Conservation (phyloP, 1,140 invertebrate species). For the Coboldia fuscipes region DNA sequence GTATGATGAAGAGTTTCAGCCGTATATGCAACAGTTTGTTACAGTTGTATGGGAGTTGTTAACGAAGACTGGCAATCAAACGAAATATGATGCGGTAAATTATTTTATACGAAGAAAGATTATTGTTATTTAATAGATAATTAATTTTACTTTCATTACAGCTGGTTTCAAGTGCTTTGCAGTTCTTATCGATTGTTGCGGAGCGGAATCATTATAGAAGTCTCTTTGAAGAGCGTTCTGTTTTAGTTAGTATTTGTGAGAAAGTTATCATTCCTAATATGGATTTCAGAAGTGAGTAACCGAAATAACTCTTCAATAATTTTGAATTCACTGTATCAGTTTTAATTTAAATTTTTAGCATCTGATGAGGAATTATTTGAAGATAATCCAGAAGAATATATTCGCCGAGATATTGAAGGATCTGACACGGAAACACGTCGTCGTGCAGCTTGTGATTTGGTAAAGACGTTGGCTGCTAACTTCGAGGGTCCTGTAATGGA, state of each 20-base stretch:
- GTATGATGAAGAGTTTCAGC: conserved; percentile 91
- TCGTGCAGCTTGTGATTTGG: conserved; percentile 87
- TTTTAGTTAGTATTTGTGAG: conserved; percentile 82
- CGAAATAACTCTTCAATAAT: not conserved
- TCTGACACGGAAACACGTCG: conserved; percentile 94
- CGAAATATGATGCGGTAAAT: conserved; percentile 78
- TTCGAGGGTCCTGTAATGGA: conserved; percentile 85
- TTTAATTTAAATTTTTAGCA: conserved; percentile 19
- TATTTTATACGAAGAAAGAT: not conserved
- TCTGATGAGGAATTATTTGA: conserved; percentile 92
- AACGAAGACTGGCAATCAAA: conserved; percentile 55
- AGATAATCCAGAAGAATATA: conserved; percentile 96
- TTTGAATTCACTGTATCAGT: not conserved
- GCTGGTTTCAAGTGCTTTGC: conserved; percentile 88
- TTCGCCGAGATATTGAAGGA: conserved; percentile 89
- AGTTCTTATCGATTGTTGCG: conserved; percentile 86
- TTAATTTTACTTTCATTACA: conserved; percentile 22
- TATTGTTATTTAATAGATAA: not conserved
- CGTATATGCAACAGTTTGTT: conserved; percentile 75
- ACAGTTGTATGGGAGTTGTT: conserved; percentile 82
- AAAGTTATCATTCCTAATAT: conserved; percentile 97
- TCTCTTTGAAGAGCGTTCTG: conserved; percentile 72
- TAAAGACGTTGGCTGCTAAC: conserved; percentile 66
- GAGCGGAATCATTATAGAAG: conserved; percentile 69
- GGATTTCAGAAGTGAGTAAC: conserved; percentile 62